phyloP scores from a whole-genome alignment of 2,113 vertebrate species.

The Paracanthobrama guichenoti region DNA sequence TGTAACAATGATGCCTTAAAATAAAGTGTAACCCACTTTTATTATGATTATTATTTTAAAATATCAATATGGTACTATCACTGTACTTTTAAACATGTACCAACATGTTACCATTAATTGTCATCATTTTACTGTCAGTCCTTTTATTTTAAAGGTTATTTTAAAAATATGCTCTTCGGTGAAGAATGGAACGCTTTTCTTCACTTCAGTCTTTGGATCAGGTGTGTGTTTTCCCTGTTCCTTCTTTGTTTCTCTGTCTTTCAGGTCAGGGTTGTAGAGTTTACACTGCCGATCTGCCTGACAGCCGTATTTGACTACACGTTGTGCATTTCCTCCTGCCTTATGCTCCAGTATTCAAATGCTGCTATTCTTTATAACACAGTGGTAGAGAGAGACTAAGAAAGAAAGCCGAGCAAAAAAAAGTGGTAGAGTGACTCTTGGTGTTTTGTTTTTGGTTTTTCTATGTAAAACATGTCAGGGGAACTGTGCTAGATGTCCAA shows the following conservation, averaged over 20 bases:
- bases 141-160: neutral
- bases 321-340: constrained; percentile 44
- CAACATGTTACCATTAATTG: neutral
- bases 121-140: neutral
- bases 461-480: neutral
- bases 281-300: neutral
- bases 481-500: neutral
- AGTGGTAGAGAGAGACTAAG: neutral
- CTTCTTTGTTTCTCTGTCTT: neutral
- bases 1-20: too few species aligned
- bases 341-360: constrained; percentile 52
- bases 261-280: neutral
- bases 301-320: constrained; percentile 48
- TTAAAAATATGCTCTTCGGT: neutral
- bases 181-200: neutral
- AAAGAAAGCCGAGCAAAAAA: neutral
- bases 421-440: neutral
- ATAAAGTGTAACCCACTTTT: too few species aligned
- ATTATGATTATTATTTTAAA: too few species aligned
- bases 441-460: constrained; percentile 10
- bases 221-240: neutral
- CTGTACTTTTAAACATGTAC: neutral
- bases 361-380: constrained; percentile 10
- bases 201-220: neutral
- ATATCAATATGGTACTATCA: neutral